These are phyloP conservation scores for Himalopsyche kuldschensis DNA, from an alignment of 2,888 invertebrate genomes.

Conservation along the genomic window DNA sequence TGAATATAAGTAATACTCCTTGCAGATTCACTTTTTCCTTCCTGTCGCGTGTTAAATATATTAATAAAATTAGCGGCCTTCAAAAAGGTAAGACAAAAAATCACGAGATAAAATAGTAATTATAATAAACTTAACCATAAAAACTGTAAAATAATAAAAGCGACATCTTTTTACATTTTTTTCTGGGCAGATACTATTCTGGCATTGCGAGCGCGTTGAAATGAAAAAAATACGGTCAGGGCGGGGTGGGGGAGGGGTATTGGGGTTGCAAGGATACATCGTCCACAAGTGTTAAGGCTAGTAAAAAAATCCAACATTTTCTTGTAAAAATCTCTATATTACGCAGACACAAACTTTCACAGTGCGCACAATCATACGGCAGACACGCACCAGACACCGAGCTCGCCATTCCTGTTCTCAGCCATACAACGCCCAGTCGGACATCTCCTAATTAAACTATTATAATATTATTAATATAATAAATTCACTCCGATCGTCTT, in stretches of 20 bases:
- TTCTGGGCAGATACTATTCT: neutral
- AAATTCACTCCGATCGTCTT: slow-evolving; percentile 29
- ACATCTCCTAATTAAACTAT: slow-evolving; percentile 38
- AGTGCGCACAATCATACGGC: slow-evolving; percentile 32
- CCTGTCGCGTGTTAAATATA: too few species aligned
- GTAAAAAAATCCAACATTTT: slow-evolving; percentile 30
- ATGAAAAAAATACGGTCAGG: neutral
- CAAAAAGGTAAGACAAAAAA: neutral
- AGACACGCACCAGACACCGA: slow-evolving; percentile 4
- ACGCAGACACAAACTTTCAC: slow-evolving; percentile 34
- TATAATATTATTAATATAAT: slow-evolving; percentile 38
- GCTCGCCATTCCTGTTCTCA: slow-evolving; percentile 26
- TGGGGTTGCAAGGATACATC: slow-evolving; percentile 4
- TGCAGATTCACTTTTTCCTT: too few species aligned
- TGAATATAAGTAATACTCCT: too few species aligned
- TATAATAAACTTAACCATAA: neutral
- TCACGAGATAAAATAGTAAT: neutral
- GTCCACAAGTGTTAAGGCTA: slow-evolving; percentile 32
- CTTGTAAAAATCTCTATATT: slow-evolving; percentile 30
- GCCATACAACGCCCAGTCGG: slow-evolving; percentile 28
- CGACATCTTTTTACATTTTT: neutral
- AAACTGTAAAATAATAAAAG: neutral
- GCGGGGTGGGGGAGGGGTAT: too few species aligned
- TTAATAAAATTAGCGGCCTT: neutral
- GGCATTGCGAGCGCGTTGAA: neutral